Conservation (phyloP, 2,113 vertebrate species). For the Periophthalmodon schlosseri region DNA sequence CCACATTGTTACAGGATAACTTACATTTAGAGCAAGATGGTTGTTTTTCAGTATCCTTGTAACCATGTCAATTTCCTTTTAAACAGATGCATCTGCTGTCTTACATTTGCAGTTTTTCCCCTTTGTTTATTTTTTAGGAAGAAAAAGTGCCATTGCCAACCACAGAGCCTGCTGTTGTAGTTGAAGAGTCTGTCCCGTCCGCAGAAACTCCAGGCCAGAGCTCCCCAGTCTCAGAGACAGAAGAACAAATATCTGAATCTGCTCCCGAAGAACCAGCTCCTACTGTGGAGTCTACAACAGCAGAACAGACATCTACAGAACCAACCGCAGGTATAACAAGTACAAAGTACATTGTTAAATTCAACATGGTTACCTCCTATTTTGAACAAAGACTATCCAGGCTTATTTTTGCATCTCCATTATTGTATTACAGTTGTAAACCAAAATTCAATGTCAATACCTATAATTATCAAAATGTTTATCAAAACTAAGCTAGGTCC, state of each 20-base stretch:
- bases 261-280: slow-evolving; percentile 36
- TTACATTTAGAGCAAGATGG: too few relatives aligned
- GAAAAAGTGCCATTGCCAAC: neutral
- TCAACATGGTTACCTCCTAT: neutral
- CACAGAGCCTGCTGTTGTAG: slow-evolving; percentile 18
- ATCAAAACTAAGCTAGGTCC: too few relatives aligned
- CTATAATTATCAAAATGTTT: too few relatives aligned
- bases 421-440: too few relatives aligned
- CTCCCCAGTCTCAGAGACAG: slow-evolving; percentile 18
- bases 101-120: neutral
- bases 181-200: slow-evolving; percentile 21
- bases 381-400: too few relatives aligned
- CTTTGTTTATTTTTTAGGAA: neutral
- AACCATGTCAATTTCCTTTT: neutral
- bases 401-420: too few relatives aligned
- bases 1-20: too few relatives aligned
- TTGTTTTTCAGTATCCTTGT: neutral
- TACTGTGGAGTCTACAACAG: slow-evolving; percentile 39
- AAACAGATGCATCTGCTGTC: neutral
- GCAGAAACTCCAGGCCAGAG: slow-evolving; percentile 15
- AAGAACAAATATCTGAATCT: slow-evolving; percentile 29
- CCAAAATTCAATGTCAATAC: too few relatives aligned
- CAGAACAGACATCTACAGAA: slow-evolving; percentile 38
- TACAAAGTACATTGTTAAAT: neutral
- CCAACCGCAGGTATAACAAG: slow-evolving; percentile 41